Percentiles rank a stretch among this genome's conserved stretches.
These are phyloP conservation scores for Hofmannophila pseudospretella DNA, from an alignment of 2,888 invertebrate species.

Conservation along the genomic window DNA sequence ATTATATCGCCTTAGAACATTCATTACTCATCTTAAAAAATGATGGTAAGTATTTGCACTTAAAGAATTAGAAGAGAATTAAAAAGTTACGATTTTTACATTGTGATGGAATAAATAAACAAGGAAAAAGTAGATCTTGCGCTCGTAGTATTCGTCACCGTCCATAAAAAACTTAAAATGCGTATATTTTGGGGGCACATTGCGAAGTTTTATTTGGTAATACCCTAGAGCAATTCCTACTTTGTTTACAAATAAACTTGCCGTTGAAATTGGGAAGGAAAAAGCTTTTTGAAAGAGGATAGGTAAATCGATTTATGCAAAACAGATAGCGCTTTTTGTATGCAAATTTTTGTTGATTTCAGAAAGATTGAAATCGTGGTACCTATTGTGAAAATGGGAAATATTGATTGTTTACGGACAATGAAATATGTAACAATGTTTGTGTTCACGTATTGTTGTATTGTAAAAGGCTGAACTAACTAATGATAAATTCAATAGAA, in stretches of 20 bases:
- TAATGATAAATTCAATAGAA: too few species aligned
- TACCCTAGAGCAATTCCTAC: conserved; percentile 70
- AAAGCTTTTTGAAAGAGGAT: conserved; percentile 72
- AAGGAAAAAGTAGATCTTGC: neutral
- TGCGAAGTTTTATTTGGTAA: conserved; percentile 69
- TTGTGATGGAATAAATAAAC: neutral
- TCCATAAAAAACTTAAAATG: conserved; percentile 38
- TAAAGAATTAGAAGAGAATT: neutral
- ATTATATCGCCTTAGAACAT: too few species aligned
- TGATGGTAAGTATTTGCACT: too few species aligned
- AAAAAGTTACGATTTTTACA: neutral
- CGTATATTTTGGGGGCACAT: conserved; percentile 52
- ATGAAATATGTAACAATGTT: too few species aligned
- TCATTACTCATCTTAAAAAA: too few species aligned
- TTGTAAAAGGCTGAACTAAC: too few species aligned
- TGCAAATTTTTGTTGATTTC: conserved; percentile 74
- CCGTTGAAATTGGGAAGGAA: conserved; percentile 69
- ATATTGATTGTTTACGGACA: conserved; percentile 55
- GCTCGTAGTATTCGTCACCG: conserved; percentile 30
- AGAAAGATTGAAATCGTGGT: conserved; percentile 71
- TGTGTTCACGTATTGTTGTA: too few species aligned
- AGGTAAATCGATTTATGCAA: conserved; percentile 76
- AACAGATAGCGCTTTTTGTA: conserved; percentile 75
- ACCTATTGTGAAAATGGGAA: conserved; percentile 60
- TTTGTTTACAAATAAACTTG: conserved; percentile 75